Percentiles rank a stretch among this genome's conserved stretches.
phyloP scores from a whole-genome alignment of 2,888 invertebrate species.

The Ophion obscuratus region DNA sequence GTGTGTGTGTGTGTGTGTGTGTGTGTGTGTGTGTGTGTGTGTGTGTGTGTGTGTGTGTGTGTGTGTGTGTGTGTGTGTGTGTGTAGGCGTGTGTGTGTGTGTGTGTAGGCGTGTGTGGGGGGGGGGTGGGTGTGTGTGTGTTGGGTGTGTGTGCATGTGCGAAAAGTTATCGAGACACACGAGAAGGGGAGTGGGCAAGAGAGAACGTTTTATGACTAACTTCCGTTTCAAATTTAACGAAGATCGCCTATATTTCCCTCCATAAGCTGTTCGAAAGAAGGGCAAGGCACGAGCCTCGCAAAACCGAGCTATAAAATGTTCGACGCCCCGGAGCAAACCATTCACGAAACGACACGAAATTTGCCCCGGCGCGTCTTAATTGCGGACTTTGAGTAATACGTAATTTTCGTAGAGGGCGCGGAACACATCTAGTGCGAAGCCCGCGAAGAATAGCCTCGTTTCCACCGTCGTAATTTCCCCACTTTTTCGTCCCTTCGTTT shows the following conservation, averaged over 20 bases:
- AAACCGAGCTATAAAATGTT: constrained; percentile 63
- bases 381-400: constrained; percentile 53
- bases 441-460: constrained; percentile 38
- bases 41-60: constrained; percentile 43
- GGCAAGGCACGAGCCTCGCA: constrained; percentile 46
- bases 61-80: constrained; percentile 44
- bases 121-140: background rate
- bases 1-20: constrained; percentile 43
- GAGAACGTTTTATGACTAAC: constrained; percentile 70
- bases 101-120: background rate
- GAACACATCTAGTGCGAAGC: constrained; percentile 21
- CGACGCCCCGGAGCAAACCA: constrained; percentile 35
- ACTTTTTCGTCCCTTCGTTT: background rate
- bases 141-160: constrained; percentile 37
- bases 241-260: constrained; percentile 48
- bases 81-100: constrained; percentile 13
- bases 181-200: constrained; percentile 2
- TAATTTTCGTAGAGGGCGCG: constrained; percentile 45
- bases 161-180: constrained; percentile 56
- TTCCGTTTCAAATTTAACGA: constrained; percentile 75
- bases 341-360: constrained; percentile 58
- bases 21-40: constrained; percentile 43
- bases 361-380: constrained; percentile 60
- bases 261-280: constrained; percentile 47
- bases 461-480: constrained; percentile 1